Conservation (phyloP, 2,888 invertebrate species). For the Drosophila cognata region DNA sequence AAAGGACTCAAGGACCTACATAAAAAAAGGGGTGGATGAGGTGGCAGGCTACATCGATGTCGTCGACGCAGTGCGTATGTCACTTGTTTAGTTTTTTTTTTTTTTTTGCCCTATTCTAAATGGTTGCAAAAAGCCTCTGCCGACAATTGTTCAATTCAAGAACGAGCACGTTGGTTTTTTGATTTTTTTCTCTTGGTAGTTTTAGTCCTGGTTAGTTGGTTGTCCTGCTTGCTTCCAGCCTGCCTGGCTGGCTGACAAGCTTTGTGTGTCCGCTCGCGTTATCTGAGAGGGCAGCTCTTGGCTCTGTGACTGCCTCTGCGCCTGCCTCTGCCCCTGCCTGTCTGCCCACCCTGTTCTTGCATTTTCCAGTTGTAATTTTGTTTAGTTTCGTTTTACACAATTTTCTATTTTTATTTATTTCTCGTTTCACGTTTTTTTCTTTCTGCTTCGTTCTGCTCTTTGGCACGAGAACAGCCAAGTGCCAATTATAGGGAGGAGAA, state of each 20-base stretch:
- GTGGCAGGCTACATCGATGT: slow-evolving; percentile 31
- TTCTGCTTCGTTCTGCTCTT: slow-evolving; percentile 12
- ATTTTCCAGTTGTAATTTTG: slow-evolving; percentile 70
- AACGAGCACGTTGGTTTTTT: slow-evolving; percentile 36
- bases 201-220: slow-evolving; percentile 25
- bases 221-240: slow-evolving; percentile 59
- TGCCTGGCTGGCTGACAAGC: slow-evolving; percentile 63
- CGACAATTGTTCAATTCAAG: slow-evolving; percentile 77
- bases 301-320: background rate
- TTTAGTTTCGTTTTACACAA: slow-evolving; percentile 75
- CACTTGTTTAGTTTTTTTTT: slow-evolving; percentile 67
- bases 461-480: slow-evolving; percentile 87
- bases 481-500: slow-evolving; percentile 88
- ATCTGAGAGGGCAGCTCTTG: slow-evolving; percentile 45
- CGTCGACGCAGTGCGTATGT: slow-evolving; percentile 74
- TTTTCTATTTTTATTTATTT: slow-evolving; percentile 51
- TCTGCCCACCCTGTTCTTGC: slow-evolving; percentile 30
- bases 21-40: background rate
- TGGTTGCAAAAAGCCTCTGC: slow-evolving; percentile 62
- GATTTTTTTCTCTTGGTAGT: slow-evolving; percentile 26
- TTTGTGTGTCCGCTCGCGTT: slow-evolving; percentile 59
- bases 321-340: background rate
- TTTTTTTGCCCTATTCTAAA: slow-evolving; percentile 55
- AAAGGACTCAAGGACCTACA: slow-evolving; percentile 15
- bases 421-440: slow-evolving; percentile 28